A percentile compares a stretch with the other conserved stretches of the same genome.
phyloP scores from a whole-genome alignment of 1,140 invertebrate genomes.

The Macrocentrus cingulum region DNA sequence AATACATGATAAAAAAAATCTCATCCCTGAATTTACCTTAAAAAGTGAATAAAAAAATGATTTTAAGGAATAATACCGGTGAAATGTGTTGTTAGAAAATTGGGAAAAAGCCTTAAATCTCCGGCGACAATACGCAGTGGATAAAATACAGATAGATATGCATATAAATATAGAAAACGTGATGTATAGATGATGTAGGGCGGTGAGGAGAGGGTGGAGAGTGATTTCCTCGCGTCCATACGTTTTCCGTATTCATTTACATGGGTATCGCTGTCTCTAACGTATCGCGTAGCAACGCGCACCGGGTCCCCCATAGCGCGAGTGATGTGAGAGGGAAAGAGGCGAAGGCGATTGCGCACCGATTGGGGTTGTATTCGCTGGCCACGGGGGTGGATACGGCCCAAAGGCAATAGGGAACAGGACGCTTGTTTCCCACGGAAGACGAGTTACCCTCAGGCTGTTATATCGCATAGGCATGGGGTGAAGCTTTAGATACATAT shows the following conservation, averaged over 20 bases:
- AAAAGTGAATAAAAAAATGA: too few species aligned
- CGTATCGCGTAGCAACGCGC: constrained; percentile 28
- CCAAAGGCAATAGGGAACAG: constrained; percentile 34
- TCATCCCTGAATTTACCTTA: too few species aligned
- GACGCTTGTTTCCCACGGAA: constrained; percentile 36
- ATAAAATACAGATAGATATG: background rate
- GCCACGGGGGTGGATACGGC: constrained; percentile 28
- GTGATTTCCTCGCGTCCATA: background rate
- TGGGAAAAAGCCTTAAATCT: too few species aligned
- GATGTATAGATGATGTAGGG: too few species aligned
- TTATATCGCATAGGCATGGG: constrained; percentile 27
- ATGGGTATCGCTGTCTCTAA: constrained; percentile 25
- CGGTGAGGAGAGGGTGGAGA: too few species aligned
- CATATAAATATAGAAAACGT: too few species aligned
- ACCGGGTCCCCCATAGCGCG: background rate
- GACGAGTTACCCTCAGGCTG: constrained; percentile 30
- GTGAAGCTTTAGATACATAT: constrained; percentile 14
- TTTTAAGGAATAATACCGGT: too few species aligned
- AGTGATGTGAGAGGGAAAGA: background rate
- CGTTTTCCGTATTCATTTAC: constrained; percentile 9
- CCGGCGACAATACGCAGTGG: too few species aligned
- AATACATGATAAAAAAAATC: too few species aligned
- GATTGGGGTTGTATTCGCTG: constrained; percentile 19
- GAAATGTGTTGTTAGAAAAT: too few species aligned
- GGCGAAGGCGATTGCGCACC: constrained; percentile 2